Percentiles rank a stretch among this genome's conserved stretches.
These are phyloP conservation scores for Conchocele bisecta DNA, from an alignment of 2,888 invertebrate species.

Conservation along the genomic window DNA sequence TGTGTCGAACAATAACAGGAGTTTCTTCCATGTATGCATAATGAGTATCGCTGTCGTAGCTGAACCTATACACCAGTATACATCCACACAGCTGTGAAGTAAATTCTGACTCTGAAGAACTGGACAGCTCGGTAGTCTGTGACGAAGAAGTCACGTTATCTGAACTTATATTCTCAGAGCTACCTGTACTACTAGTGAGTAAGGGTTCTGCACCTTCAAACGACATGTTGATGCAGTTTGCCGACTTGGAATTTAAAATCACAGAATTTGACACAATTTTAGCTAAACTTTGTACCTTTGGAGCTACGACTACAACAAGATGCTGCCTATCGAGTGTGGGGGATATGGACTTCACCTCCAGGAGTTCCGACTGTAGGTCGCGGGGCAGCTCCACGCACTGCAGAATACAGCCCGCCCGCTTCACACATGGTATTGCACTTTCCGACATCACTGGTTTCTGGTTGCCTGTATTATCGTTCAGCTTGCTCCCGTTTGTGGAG, in stretches of 20 bases:
- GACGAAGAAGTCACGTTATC: too few species aligned
- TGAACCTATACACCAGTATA: slow-evolving; percentile 85
- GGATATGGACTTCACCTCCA: slow-evolving; percentile 86
- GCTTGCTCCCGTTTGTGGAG: slow-evolving; percentile 27
- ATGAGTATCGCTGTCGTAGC: slow-evolving; percentile 84
- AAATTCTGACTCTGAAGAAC: not conserved
- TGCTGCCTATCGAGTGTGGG: slow-evolving; percentile 89
- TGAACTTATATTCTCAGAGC: too few species aligned
- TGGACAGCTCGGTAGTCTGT: not conserved
- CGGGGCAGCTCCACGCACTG: slow-evolving; percentile 79
- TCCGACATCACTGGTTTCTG: slow-evolving; percentile 24
- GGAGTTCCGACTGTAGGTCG: slow-evolving; percentile 81
- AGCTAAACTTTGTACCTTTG: slow-evolving; percentile 28
- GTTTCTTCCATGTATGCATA: slow-evolving; percentile 84
- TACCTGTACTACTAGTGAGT: too few species aligned
- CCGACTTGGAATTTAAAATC: slow-evolving; percentile 26
- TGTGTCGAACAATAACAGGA: slow-evolving; percentile 84
- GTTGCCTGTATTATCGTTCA: slow-evolving; percentile 30
- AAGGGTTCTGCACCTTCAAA: too few species aligned
- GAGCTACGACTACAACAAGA: slow-evolving; percentile 84
- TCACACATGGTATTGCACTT: slow-evolving; percentile 39
- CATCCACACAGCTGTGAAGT: slow-evolving; percentile 67
- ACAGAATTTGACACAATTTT: slow-evolving; percentile 26
- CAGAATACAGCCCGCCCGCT: slow-evolving; percentile 68
- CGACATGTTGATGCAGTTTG: too few species aligned